phyloP scores from a whole-genome alignment of 2,797 vertebrate species.

The Hipposideros larvatus region DNA sequence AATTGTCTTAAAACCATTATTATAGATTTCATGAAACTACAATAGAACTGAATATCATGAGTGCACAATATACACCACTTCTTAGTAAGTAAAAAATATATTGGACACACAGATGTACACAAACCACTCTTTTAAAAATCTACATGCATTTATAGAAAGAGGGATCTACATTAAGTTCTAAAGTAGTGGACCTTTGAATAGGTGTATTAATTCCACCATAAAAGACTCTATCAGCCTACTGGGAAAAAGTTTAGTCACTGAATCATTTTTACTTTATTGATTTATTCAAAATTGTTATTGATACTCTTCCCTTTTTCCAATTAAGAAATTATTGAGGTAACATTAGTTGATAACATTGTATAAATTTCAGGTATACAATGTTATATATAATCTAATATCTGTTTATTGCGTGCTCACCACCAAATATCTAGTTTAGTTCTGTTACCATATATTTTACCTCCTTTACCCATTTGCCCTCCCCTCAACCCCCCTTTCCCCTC shows the following conservation, averaged over 20 bases:
- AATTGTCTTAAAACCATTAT: background rate
- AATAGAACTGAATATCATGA: background rate
- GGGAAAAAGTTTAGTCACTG: background rate
- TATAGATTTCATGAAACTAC: background rate
- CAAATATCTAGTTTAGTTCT: background rate
- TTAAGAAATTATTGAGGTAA: background rate
- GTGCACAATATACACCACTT: background rate
- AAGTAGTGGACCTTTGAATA: background rate
- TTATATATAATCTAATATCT: background rate
- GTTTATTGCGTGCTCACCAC: background rate
- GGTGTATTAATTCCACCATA: background rate
- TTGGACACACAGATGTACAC: background rate
- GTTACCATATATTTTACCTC: background rate
- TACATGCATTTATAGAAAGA: background rate
- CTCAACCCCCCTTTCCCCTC: background rate
- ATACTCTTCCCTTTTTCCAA: background rate
- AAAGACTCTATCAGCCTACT: background rate
- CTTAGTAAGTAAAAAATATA: background rate
- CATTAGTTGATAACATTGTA: background rate
- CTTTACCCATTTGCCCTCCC: background rate
- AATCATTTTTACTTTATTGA: background rate
- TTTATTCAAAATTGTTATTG: background rate
- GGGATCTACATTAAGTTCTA: background rate
- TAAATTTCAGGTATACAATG: background rate
- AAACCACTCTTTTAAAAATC: background rate